A percentile compares a stretch with the other conserved stretches of the same genome.
Conservation (phyloP, 2,797 vertebrate genomes). For the Cirrhinus molitorella region DNA sequence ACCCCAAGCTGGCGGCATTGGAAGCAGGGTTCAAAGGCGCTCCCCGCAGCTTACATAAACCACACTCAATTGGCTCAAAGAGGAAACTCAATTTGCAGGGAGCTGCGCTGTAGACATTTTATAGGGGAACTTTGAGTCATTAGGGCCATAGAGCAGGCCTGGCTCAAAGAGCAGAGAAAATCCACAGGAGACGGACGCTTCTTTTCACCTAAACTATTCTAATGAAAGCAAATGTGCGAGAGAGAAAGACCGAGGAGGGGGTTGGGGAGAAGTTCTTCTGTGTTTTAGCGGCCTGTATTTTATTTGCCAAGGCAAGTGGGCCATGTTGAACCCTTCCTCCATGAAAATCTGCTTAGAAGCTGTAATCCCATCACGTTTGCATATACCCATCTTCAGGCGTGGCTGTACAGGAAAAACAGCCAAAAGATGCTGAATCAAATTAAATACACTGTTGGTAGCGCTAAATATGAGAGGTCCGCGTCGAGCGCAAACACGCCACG, state of each 20-base stretch:
- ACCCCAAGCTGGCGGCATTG: slow-evolving; percentile 77
- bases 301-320: slow-evolving; percentile 78
- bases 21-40: slow-evolving; percentile 84
- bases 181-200: slow-evolving; percentile 59
- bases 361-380: slow-evolving; percentile 86
- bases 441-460: slow-evolving; percentile 74
- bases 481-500: slow-evolving; percentile 63
- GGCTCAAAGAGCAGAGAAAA: slow-evolving; percentile 63
- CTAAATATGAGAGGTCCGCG: slow-evolving; percentile 57
- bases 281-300: slow-evolving; percentile 80
- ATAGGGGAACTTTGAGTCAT: slow-evolving; percentile 88
- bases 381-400: slow-evolving; percentile 84
- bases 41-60: slow-evolving; percentile 86
- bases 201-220: slow-evolving; percentile 68
- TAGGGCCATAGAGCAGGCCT: slow-evolving; percentile 75
- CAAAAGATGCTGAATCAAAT: slow-evolving; percentile 84
- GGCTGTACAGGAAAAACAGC: slow-evolving; percentile 72
- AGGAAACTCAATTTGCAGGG: slow-evolving; percentile 90
- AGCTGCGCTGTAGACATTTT: slow-evolving; percentile 84
- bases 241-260: slow-evolving; percentile 41
- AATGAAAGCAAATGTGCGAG: slow-evolving; percentile 75
- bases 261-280: slow-evolving; percentile 70
- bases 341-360: slow-evolving; percentile 83
- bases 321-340: slow-evolving; percentile 82
- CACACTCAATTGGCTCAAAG: slow-evolving; percentile 88